Base-by-base conservation (phyloP, 2,888 invertebrate species). In the Sussaba pulchella region DNA sequence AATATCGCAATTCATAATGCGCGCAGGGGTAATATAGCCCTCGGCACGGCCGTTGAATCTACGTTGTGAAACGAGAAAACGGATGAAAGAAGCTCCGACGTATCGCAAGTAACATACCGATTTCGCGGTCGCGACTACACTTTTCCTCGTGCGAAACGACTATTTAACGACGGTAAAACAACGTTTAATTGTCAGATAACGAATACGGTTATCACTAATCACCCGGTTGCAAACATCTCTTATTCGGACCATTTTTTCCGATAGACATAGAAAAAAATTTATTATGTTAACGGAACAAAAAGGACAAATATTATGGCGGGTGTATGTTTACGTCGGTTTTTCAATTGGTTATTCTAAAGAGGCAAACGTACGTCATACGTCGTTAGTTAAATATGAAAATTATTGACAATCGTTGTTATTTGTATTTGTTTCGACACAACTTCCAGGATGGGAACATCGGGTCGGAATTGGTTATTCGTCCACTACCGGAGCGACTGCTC, bases 391-490 rank as follows among this genome's bases (percentile, higher is more conserved):
- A n/a, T n/a, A n/a, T n/a, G n/a, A n/a, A n/a, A n/a, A n/a, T n/a
- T 31, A 31, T 31, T 31, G 2, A 31, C 31, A 31, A 5, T 5
- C 31, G 31, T 5, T 6, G 31, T 31, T 6, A 6, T n/a, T n/a
- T n/a, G n/a, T n/a, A n/a, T n/a, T n/a, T n/a, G n/a, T n/a, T n/a
- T n/a, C n/a, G n/a, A n/a, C n/a, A n/a, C 26, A 41, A 63, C 59
- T 64, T 36, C 26, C 64, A 98, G 98, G 97, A 98, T 93, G 98
- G 98, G 86, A 97, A 97, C 87, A 97, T 98, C 85, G 98, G 98
- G 83, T 95, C 96, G 92, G 96, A 97, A 88, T 93, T 98, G 90
- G 96, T 98, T 86, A 97, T 98, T 91, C 95, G 96, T 87, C 98
- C 98, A 81, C 93, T 98, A 83, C 98, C 98, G 59, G 93, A 95